Evolutionary conservation across 1,140 invertebrate genomes (phyloP).

Genomic region (Ctenoplectra terminalis): DNA sequence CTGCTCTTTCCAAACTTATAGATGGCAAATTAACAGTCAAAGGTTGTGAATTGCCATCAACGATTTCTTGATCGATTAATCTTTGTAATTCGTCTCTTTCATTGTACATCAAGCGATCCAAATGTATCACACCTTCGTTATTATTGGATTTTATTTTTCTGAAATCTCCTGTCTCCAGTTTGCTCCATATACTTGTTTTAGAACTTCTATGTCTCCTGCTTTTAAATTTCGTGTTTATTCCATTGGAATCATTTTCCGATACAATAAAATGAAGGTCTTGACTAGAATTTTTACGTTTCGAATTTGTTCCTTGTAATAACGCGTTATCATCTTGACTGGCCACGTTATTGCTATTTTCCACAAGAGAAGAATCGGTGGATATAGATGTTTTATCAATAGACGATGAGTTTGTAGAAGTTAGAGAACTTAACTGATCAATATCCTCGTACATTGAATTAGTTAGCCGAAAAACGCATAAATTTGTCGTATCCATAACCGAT

Average conservation of each 20-base stretch:
- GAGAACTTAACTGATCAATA: conserved; percentile 74
- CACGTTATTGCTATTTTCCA: conserved; percentile 56
- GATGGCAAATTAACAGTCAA: conserved; percentile 75
- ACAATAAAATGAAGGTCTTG: conserved; percentile 41
- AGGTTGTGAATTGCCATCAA: conserved; percentile 66
- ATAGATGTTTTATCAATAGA: conserved; percentile 75
- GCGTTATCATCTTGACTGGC: conserved; percentile 50
- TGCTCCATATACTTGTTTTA: conserved; percentile 68
- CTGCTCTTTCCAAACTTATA: conserved; percentile 74
- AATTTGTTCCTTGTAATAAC: conserved; percentile 31
- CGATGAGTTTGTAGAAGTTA: conserved; percentile 74
- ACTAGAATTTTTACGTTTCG: conserved; percentile 24
- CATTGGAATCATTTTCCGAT: conserved; percentile 45
- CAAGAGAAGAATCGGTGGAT: conserved; percentile 73
- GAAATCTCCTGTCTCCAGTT: conserved; percentile 54
- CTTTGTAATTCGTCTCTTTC: conserved; percentile 74
- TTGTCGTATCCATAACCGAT: conserved; percentile 80
- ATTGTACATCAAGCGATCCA: conserved; percentile 74
- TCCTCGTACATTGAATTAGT: conserved; percentile 80
- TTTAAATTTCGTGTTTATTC: conserved; percentile 42
- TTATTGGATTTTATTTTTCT: conserved; percentile 41
- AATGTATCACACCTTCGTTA: conserved; percentile 71
- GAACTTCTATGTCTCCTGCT: conserved; percentile 45
- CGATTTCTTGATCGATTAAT: conserved; percentile 68
- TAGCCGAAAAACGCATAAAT: conserved; percentile 74